Evolutionary conservation across 2,888 invertebrate species (phyloP).

Genomic region (Syrphus vitripennis): DNA sequence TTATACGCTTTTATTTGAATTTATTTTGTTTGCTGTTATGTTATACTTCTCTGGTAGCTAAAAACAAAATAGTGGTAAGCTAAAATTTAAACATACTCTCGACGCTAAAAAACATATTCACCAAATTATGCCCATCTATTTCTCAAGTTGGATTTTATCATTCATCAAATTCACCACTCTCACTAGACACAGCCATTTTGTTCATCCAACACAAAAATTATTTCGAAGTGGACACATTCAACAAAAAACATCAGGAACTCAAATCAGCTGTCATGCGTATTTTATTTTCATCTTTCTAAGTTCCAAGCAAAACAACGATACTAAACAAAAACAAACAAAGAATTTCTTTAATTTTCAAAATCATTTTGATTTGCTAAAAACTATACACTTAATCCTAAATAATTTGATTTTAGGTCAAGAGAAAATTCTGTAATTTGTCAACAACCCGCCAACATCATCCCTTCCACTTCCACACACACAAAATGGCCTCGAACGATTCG

Average conservation of each 20-base stretch:
- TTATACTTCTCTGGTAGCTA: too few species aligned
- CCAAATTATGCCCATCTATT: conserved; percentile 9
- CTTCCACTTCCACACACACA: conserved; percentile 24
- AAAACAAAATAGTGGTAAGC: too few species aligned
- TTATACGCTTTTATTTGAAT: too few species aligned
- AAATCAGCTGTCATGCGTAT: conserved; percentile 69
- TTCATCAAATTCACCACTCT: not conserved
- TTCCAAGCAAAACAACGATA: conserved; percentile 63
- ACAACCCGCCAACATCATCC: conserved; percentile 8
- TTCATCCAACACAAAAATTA: not conserved
- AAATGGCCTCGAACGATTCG: conserved; percentile 82
- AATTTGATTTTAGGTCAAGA: not conserved
- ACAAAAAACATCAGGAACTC: conserved; percentile 20
- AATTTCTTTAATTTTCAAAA: conserved; percentile 23
- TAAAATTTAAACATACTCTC: too few species aligned
- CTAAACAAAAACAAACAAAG: conserved; percentile 70
- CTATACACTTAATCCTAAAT: not conserved
- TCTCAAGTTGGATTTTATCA: not conserved
- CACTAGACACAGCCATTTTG: not conserved
- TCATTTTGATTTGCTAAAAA: not conserved
- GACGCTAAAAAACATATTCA: not conserved
- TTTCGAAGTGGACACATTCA: conserved; percentile 23
- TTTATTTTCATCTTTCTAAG: conserved; percentile 55
- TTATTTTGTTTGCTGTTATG: too few species aligned
- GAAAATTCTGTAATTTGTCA: not conserved